phyloP scores from a whole-genome alignment of 2,888 invertebrate species.

The Dorcus parallelipipedus region DNA sequence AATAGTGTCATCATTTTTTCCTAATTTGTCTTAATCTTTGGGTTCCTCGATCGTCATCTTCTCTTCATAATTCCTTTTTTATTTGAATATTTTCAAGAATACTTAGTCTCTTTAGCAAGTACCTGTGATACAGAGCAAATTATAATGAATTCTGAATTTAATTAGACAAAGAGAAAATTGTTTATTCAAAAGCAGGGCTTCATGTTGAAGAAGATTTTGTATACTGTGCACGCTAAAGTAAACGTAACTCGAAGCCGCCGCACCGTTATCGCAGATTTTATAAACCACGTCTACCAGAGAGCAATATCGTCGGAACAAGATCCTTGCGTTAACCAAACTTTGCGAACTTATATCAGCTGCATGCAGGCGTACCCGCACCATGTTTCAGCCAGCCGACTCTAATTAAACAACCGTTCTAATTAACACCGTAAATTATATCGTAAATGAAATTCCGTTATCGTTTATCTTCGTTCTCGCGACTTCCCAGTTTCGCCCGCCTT shows the following conservation, averaged over 20 bases:
- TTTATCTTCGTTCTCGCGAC: conserved; percentile 35
- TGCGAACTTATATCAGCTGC: conserved; percentile 46
- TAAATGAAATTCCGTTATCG: conserved; percentile 51
- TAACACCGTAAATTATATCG: conserved; percentile 52
- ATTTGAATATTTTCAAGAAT: no score
- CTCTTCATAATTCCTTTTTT: no score
- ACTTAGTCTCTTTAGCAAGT: no score
- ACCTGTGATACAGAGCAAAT: no score
- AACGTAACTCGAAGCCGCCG: not conserved
- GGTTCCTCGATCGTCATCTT: no score
- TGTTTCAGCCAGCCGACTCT: conserved; percentile 47
- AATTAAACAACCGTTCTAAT: conserved; percentile 55
- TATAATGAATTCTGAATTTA: no score
- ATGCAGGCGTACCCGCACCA: conserved; percentile 44
- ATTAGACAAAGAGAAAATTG: no score
- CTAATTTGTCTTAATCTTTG: no score
- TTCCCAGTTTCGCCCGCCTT: conserved; percentile 14
- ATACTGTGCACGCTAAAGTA: not conserved
- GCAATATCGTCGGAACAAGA: conserved; percentile 36
- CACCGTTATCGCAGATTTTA: conserved; percentile 30
- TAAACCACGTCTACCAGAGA: conserved; percentile 30
- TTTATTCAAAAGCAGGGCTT: no score
- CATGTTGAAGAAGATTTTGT: not conserved
- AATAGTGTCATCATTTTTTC: no score
- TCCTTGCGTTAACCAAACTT: conserved; percentile 43